Conservation (phyloP, 2,888 invertebrate species). For the Thera obeliscata region DNA sequence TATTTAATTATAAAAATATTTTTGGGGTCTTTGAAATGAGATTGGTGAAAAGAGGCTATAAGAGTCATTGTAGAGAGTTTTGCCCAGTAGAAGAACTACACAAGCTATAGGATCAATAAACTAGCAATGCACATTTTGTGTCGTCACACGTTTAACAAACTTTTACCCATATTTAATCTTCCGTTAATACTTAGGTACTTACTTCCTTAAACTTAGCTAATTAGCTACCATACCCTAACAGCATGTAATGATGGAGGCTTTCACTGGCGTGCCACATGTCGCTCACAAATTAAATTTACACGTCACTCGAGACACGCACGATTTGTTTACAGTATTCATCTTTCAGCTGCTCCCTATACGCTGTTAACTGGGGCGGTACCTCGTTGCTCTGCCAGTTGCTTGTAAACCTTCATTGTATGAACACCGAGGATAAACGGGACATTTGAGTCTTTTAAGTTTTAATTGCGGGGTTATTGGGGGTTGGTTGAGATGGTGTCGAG, state of each 20-base stretch:
- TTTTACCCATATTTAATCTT: not conserved
- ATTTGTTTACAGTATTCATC: conserved; percentile 74
- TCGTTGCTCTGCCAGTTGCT: conserved; percentile 64
- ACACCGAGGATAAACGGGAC: conserved; percentile 44
- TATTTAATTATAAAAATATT: no score
- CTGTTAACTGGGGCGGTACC: conserved; percentile 68
- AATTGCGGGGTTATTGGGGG: not conserved
- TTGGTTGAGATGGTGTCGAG: conserved; percentile 58
- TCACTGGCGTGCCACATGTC: conserved; percentile 54
- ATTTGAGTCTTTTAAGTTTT: conserved; percentile 4
- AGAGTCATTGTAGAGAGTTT: no score
- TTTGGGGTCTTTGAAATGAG: no score
- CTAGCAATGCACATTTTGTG: no score
- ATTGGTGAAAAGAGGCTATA: no score
- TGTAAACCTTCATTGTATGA: conserved; percentile 56
- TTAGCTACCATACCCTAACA: not conserved
- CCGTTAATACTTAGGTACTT: not conserved
- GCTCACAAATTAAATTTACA: conserved; percentile 75
- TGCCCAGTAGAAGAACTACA: no score
- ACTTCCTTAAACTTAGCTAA: not conserved
- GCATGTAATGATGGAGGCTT: conserved; percentile 43
- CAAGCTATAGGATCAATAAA: no score
- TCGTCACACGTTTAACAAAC: no score
- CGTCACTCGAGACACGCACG: conserved; percentile 61
- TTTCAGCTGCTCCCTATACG: conserved; percentile 65